Percentiles rank a stretch among this genome's conserved stretches.
These are phyloP conservation scores for Chrysaora quinquecirrha DNA, from an alignment of 30 jellyfish, hydroid and myxozoan genomes.

Conservation along the genomic window DNA sequence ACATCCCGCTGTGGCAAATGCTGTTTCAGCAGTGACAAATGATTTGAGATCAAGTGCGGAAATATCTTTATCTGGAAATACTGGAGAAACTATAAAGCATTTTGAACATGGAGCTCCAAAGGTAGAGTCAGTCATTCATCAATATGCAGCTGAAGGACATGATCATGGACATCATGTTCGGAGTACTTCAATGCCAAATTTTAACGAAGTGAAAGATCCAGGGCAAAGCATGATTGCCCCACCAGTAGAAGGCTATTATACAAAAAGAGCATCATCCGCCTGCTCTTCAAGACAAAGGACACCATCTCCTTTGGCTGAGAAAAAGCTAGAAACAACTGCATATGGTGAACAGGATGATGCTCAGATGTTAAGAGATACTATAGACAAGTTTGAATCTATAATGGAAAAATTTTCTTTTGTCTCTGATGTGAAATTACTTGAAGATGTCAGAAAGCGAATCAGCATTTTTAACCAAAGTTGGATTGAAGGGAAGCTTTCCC, in stretches of 20 bases:
- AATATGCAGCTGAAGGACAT: constrained; percentile 9
- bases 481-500: constrained; percentile 31
- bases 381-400: constrained; percentile 44
- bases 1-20: not conserved
- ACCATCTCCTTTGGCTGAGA: constrained; percentile 47
- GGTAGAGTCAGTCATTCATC: constrained; percentile 38
- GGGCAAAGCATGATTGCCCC: constrained; percentile 50
- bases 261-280: constrained; percentile 65
- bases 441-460: constrained; percentile 46
- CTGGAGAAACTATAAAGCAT: not conserved
- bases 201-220: constrained; percentile 16
- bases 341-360: not conserved
- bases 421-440: constrained; percentile 20
- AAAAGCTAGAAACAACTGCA: not conserved
- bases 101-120: not conserved
- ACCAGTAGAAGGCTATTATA: constrained; percentile 80
- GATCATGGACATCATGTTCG: constrained; percentile 52
- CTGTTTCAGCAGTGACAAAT: not conserved
- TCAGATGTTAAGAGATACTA: not conserved
- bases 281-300: constrained; percentile 61
- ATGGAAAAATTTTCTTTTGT: constrained; percentile 34
- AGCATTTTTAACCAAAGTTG: constrained; percentile 37
- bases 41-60: not conserved
- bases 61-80: not conserved
- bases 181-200: constrained; percentile 69